Conservation (phyloP, 2,113 vertebrate species). For the Potamarius usumacintae region DNA sequence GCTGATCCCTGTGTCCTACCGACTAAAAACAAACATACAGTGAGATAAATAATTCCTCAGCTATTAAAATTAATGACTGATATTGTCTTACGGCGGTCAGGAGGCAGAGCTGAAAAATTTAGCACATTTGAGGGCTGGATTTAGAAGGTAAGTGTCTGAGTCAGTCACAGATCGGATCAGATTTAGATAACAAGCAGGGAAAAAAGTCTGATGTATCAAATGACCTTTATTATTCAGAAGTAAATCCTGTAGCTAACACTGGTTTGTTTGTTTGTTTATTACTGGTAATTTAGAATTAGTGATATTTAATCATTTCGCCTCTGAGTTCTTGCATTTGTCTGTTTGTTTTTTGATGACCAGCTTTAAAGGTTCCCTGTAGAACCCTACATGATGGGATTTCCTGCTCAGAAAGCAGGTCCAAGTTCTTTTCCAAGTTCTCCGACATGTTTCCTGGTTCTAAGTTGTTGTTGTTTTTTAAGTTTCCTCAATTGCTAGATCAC, state of each 20-base stretch:
- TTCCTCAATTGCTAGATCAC: too few relatives aligned
- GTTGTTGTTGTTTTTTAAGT: too few relatives aligned
- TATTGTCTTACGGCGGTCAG: conserved; percentile 24
- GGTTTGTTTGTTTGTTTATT: background rate
- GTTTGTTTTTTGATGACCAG: too few relatives aligned
- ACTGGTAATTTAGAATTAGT: background rate
- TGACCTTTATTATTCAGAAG: background rate
- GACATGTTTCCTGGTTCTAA: too few relatives aligned
- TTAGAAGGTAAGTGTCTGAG: conserved; percentile 8
- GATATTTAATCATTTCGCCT: background rate
- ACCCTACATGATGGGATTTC: background rate
- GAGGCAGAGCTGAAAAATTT: conserved; percentile 21
- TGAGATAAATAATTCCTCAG: conserved; percentile 31
- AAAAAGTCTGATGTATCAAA: background rate
- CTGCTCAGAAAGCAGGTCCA: background rate
- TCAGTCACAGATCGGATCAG: background rate
- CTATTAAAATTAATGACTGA: conserved; percentile 36
- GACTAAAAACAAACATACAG: conserved; percentile 2
- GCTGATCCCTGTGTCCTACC: background rate
- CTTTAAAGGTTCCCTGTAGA: background rate
- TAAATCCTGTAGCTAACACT: background rate
- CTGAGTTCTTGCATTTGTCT: background rate
- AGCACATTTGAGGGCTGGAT: background rate
- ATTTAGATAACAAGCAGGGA: background rate
- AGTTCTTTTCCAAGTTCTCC: too few relatives aligned